Evolutionary conservation across 2,797 vertebrate species (phyloP), one percentile per base, ranked within the genome.

Genomic region (Urosaurus nigricauda): DNA sequence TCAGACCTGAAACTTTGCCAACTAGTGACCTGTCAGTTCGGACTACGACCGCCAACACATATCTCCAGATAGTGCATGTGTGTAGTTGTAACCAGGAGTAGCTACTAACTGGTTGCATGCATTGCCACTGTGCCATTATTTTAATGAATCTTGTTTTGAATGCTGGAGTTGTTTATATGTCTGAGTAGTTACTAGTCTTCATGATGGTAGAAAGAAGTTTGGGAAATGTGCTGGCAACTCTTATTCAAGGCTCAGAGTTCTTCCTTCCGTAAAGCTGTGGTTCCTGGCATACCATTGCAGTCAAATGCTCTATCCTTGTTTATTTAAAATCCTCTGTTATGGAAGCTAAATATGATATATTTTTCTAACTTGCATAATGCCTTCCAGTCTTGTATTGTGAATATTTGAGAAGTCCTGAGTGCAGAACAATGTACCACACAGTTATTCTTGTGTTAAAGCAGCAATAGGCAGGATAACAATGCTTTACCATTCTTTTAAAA

Each of bases 81-180:
- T 53, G 24, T 56, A 73, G 56, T 32, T 26, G 17, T 63, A 87
- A 43, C 53, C 29, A 35, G 37, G 37, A 1, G 43, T 73, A 87
- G 68, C 17, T 60, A 35, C 79, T 81, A 73, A 73, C 35, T 5
- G 11, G 14, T 71, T 73, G 68, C 78, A 74, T 78, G 84, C n/a
- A 26, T 24, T 24, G 35, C 40, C 26, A 58, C 58, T 78, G 29
- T 16, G 7, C 21, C 19, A 47, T 78, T 29, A 51, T 65, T 47
- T 78, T 58, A 68, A 78, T 53, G 40, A 26, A 73, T 73, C 26
- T 82, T 29, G 47, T 71, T 73, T 87, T 81, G 53, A 87, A 35
- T 17, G 47, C 24, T 79, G 47, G 63, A 24, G 11, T 79, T 37
- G 13, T 37, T 68, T 68, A n/a, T 63, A 35, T 37, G 37, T 21